Evolutionary conservation across 92 coral and sea anemone genomes (phyloP).

Genomic region (Blastomussa wellsi): DNA sequence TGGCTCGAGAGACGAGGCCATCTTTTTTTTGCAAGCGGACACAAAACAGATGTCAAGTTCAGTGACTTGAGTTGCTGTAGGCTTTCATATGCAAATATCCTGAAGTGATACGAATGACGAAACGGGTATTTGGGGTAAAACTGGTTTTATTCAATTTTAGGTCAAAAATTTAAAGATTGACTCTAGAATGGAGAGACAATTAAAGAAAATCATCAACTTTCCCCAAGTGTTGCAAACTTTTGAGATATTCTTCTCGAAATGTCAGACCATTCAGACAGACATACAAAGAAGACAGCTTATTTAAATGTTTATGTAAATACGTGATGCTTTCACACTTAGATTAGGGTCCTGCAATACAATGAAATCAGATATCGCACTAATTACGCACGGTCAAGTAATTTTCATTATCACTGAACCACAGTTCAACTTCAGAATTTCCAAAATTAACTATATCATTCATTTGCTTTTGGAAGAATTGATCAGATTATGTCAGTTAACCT

Average conservation of each 20-base stretch:
- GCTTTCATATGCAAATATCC: constrained; percentile 48
- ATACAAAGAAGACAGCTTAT: background rate
- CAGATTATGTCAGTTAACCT: background rate
- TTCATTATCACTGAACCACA: background rate
- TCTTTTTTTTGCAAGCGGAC: background rate
- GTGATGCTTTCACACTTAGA: constrained; percentile 3
- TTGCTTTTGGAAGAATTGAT: background rate
- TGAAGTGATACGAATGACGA: constrained; percentile 20
- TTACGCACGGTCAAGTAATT: background rate
- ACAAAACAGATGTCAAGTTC: constrained; percentile 5
- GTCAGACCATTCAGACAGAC: background rate
- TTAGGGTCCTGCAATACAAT: background rate
- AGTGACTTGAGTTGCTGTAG: constrained; percentile 20
- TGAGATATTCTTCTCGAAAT: background rate
- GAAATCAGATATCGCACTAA: background rate
- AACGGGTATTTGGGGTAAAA: constrained; percentile 19
- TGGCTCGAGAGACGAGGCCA: constrained; percentile 30
- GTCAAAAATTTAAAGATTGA: background rate
- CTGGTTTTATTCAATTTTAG: background rate
- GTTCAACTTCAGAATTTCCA: background rate
- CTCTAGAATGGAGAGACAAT: background rate
- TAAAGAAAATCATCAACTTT: background rate
- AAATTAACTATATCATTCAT: background rate
- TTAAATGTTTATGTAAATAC: constrained; percentile 34
- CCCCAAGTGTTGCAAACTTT: background rate